These are phyloP conservation scores for Limnephilus lunatus DNA, from an alignment of 2,888 invertebrate genomes.

Conservation along the genomic window DNA sequence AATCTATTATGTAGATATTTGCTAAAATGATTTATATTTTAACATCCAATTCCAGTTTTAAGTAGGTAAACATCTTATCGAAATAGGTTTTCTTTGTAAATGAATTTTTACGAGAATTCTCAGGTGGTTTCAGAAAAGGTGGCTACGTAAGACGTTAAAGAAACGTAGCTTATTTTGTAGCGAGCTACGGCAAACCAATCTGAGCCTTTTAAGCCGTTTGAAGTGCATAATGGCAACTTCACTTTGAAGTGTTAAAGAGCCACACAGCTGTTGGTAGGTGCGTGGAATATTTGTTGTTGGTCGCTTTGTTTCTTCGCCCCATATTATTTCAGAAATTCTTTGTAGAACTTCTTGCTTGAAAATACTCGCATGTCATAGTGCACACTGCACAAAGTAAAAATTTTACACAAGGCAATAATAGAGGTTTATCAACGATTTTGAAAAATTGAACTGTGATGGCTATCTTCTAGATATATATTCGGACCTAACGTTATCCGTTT, in stretches of 20 bases:
- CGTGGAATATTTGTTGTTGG: constrained; percentile 57
- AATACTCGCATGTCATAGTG: neutral
- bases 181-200: constrained; percentile 41
- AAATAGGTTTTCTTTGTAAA: neutral
- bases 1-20: no score
- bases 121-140: neutral
- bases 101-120: neutral
- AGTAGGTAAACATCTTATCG: neutral
- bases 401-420: neutral
- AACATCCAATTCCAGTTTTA: neutral
- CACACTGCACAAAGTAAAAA: neutral
- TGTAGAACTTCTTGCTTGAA: constrained; percentile 4
- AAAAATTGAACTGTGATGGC: neutral
- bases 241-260: constrained; percentile 58
- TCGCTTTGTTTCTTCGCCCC: constrained; percentile 52
- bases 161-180: constrained; percentile 34
- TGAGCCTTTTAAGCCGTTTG: constrained; percentile 46
- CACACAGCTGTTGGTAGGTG: constrained; percentile 47
- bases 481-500: neutral
- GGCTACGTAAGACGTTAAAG: neutral
- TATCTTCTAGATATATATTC: neutral
- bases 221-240: constrained; percentile 59
- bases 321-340: constrained; percentile 55
- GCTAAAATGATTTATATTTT: neutral
- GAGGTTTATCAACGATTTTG: neutral